Percentiles rank a stretch among this genome's conserved stretches.
Evolutionary conservation across 1,140 invertebrate genomes (phyloP).

Genomic region (Acromyrmex heyeri): DNA sequence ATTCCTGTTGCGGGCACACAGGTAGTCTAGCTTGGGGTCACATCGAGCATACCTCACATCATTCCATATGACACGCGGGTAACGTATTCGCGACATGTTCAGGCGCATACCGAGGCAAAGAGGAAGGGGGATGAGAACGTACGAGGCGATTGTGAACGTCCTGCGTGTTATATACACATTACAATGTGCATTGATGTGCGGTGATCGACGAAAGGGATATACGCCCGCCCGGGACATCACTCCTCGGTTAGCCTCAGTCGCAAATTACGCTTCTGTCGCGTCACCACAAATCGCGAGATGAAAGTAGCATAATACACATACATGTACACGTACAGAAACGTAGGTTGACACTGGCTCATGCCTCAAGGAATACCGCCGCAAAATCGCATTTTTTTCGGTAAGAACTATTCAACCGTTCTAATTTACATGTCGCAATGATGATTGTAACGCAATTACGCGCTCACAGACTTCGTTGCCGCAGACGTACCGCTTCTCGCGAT

Average conservation of each 20-base stretch:
- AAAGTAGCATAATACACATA: constrained; percentile 53
- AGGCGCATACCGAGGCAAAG: constrained; percentile 18
- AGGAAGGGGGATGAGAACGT: not conserved
- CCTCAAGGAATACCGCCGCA: constrained; percentile 69
- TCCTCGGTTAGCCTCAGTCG: constrained; percentile 47
- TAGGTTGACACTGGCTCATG: constrained; percentile 66
- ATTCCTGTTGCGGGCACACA: constrained; percentile 73
- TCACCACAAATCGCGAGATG: constrained; percentile 50
- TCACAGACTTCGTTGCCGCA: constrained; percentile 78
- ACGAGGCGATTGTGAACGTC: not conserved
- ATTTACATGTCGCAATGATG: not conserved
- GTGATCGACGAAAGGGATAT: constrained; percentile 43
- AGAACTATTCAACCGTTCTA: not conserved
- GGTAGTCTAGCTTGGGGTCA: constrained; percentile 75
- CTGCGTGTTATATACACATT: constrained; percentile 39
- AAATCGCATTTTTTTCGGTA: not conserved
- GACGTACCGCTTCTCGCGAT: constrained; percentile 68
- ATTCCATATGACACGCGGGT: constrained; percentile 40
- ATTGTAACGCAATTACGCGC: constrained; percentile 68
- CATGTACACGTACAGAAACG: constrained; percentile 5
- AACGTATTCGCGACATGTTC: constrained; percentile 33
- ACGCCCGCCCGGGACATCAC: constrained; percentile 42
- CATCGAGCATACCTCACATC: constrained; percentile 67
- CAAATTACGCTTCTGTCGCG: constrained; percentile 48
- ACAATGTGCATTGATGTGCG: constrained; percentile 26